Evolutionary conservation across 2,797 vertebrate species (phyloP).

Genomic region (Muscicapa comitata): DNA sequence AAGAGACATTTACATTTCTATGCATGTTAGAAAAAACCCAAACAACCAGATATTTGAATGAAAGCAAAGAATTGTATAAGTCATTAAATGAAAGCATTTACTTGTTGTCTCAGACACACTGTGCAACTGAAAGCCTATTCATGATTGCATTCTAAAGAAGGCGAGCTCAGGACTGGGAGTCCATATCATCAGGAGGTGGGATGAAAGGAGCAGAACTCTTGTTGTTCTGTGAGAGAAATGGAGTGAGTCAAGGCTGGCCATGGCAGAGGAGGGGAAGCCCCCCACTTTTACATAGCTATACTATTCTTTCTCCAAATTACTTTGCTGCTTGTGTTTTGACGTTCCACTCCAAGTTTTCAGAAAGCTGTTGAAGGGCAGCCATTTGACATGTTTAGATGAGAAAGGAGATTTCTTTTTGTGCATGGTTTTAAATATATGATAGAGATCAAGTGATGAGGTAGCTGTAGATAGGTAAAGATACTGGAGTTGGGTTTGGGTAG

Average conservation of each 20-base stretch:
- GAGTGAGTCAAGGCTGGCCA: background rate
- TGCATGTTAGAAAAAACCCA: background rate
- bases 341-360: background rate
- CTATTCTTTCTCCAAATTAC: background rate
- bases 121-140: background rate
- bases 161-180: background rate
- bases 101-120: background rate
- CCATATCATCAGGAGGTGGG: accelerated
- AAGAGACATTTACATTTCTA: background rate
- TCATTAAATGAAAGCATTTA: background rate
- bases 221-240: accelerated
- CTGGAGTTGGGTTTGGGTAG: no score
- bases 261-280: background rate
- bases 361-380: background rate
- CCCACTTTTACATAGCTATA: background rate
- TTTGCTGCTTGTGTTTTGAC: background rate
- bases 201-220: background rate
- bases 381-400: background rate
- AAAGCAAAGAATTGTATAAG: background rate
- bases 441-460: background rate
- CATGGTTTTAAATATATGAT: background rate
- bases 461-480: no score
- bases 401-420: background rate
- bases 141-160: background rate
- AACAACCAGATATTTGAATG: background rate